Evolutionary conservation across 2,797 vertebrate species (phyloP).

Genomic region (Triplophysa bombifrons): DNA sequence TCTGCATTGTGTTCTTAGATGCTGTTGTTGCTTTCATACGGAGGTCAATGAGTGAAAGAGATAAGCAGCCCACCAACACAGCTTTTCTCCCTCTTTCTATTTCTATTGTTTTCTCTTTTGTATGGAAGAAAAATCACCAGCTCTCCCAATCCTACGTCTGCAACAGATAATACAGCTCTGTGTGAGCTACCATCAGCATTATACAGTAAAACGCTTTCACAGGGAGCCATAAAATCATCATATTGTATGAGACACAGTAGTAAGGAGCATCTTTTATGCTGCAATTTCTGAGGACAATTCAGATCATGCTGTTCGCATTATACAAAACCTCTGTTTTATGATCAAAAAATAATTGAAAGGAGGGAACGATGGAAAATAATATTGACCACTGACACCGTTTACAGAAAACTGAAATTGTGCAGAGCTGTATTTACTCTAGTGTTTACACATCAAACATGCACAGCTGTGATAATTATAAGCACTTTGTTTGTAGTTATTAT

Average conservation of each 20-base stretch:
- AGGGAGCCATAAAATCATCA: conserved; percentile 4
- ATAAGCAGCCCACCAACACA: neutral
- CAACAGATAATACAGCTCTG: conserved; percentile 3
- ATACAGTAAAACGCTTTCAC: conserved; percentile 18
- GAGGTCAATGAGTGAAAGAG: conserved; percentile 3
- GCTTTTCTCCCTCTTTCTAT: neutral
- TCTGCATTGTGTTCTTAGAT: neutral
- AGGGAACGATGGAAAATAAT: no score
- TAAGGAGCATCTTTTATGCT: neutral
- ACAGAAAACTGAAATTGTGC: no score
- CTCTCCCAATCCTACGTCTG: conserved; percentile 16
- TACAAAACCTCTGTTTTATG: neutral
- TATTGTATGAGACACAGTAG: conserved; percentile 12
- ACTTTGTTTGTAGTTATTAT: neutral
- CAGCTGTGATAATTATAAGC: neutral
- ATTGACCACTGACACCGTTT: no score
- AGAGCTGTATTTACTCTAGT: neutral
- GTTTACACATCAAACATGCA: neutral
- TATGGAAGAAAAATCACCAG: conserved; percentile 5
- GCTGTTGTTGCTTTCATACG: neutral
- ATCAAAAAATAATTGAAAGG: neutral
- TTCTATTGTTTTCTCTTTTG: neutral
- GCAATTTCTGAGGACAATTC: neutral
- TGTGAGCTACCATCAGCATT: conserved; percentile 10
- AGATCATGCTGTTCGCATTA: neutral